Conservation (phyloP, 2,888 invertebrate species). For the Scrobipalpa costella region DNA sequence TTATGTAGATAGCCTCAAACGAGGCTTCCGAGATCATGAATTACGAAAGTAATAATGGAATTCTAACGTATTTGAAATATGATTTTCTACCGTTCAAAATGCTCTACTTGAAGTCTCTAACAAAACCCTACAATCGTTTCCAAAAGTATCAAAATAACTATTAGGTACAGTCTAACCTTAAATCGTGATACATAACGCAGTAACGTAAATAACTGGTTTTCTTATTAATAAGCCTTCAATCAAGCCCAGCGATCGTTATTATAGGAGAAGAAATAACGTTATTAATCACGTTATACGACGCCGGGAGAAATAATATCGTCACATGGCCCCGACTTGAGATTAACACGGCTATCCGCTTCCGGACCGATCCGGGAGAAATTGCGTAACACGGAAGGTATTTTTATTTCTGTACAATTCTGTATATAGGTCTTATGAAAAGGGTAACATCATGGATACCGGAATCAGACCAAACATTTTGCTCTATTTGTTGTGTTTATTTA, state of each 20-base stretch:
- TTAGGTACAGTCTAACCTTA: background rate
- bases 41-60: no score
- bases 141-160: no score
- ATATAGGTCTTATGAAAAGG: background rate
- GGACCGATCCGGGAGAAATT: slow-evolving; percentile 46
- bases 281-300: slow-evolving; percentile 76
- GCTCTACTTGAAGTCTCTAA: no score
- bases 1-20: no score
- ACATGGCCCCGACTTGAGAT: slow-evolving; percentile 76
- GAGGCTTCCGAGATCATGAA: no score
- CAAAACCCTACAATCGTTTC: no score
- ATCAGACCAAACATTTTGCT: no score
- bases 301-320: slow-evolving; percentile 76
- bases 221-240: slow-evolving; percentile 45
- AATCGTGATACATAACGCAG: background rate
- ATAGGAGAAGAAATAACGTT: slow-evolving; percentile 67
- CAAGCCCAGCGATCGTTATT: slow-evolving; percentile 62
- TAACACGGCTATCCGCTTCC: slow-evolving; percentile 66
- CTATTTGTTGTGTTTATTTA: no score
- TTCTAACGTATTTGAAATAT: no score
- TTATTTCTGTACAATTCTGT: background rate
- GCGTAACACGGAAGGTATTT: slow-evolving; percentile 28
- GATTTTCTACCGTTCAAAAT: no score
- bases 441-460: no score
- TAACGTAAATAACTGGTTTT: slow-evolving; percentile 41